Conservation (phyloP, 2,797 vertebrate genomes). For the Xenentodon cancila region DNA sequence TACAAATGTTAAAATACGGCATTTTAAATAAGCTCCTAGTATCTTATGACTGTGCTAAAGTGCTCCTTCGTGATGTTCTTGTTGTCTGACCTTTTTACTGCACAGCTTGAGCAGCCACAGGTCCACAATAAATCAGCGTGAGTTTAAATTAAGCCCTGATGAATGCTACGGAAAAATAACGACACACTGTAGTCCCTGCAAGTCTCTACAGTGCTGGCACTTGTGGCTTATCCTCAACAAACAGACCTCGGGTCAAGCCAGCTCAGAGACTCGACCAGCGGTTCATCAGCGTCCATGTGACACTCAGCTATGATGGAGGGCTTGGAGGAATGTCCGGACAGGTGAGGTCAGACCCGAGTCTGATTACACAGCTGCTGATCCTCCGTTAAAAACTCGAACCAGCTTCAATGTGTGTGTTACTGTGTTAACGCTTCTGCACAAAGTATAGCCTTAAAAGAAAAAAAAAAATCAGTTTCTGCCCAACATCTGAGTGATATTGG, state of each 20-base stretch:
- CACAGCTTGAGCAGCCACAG: slow-evolving; percentile 25
- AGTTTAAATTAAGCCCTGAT: slow-evolving; percentile 60
- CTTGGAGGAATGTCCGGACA: slow-evolving; percentile 66
- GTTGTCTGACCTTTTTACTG: slow-evolving; percentile 32
- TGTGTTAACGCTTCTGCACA: slow-evolving; percentile 48
- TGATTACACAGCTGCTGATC: slow-evolving; percentile 81
- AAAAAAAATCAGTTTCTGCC: slow-evolving; percentile 54
- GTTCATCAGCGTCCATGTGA: slow-evolving; percentile 67
- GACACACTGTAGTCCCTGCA: slow-evolving; percentile 29
- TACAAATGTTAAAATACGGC: not conserved
- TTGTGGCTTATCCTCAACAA: slow-evolving; percentile 53
- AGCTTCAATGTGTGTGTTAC: slow-evolving; percentile 25
- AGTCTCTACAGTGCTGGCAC: slow-evolving; percentile 33
- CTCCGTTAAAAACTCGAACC: slow-evolving; percentile 48
- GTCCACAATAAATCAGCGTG: slow-evolving; percentile 48
- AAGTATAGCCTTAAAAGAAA: slow-evolving; percentile 32
- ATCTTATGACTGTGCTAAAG: not conserved
- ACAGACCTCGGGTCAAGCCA: slow-evolving; percentile 50
- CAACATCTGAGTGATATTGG: slow-evolving; percentile 45
- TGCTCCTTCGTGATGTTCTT: slow-evolving; percentile 25
- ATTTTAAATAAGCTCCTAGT: not conserved
- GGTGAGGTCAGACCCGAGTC: slow-evolving; percentile 70
- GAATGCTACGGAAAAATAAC: slow-evolving; percentile 37
- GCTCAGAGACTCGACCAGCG: slow-evolving; percentile 52
- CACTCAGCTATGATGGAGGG: slow-evolving; percentile 65